Percentiles rank a stretch among this genome's conserved stretches.
Conservation (phyloP, 2,113 vertebrate genomes). For the Plestiodon gilberti region DNA sequence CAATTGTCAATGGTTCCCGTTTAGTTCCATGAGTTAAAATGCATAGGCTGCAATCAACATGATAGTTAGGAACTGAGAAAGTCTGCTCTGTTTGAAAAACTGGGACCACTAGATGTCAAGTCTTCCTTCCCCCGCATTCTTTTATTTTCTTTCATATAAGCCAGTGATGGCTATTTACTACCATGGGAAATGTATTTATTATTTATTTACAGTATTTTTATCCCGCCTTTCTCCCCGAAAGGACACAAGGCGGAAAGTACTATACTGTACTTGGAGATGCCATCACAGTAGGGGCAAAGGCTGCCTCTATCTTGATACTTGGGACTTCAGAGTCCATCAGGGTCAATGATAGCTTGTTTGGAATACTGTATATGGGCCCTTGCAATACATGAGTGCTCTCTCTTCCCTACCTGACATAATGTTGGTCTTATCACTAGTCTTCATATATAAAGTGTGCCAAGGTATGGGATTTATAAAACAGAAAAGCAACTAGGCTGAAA, state of each 20-base stretch:
- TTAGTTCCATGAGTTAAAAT: not conserved
- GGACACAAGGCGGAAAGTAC: too few species aligned
- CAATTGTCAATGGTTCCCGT: not conserved
- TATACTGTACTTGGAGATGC: too few species aligned
- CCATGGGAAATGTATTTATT: not conserved
- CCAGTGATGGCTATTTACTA: not conserved
- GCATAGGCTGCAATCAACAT: not conserved
- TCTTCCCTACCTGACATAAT: not conserved
- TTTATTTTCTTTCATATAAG: not conserved
- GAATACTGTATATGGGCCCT: too few species aligned
- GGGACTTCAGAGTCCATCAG: too few species aligned
- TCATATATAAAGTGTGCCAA: not conserved
- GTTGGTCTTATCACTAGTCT: accelerated
- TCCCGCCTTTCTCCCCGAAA: too few species aligned
- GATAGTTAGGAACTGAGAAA: not conserved
- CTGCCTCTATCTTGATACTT: too few species aligned
- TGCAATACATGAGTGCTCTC: not conserved
- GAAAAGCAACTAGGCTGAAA: not conserved
- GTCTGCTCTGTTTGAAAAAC: not conserved
- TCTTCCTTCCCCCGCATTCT: not conserved
- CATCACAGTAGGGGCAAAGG: too few species aligned
- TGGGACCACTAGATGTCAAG: not conserved
- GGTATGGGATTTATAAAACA: slow-evolving; percentile 6
- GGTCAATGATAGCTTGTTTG: not conserved
- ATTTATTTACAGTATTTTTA: too few species aligned